Base-by-base conservation (phyloP, 2,797 vertebrate genomes). In the Ammospiza maritima region DNA sequence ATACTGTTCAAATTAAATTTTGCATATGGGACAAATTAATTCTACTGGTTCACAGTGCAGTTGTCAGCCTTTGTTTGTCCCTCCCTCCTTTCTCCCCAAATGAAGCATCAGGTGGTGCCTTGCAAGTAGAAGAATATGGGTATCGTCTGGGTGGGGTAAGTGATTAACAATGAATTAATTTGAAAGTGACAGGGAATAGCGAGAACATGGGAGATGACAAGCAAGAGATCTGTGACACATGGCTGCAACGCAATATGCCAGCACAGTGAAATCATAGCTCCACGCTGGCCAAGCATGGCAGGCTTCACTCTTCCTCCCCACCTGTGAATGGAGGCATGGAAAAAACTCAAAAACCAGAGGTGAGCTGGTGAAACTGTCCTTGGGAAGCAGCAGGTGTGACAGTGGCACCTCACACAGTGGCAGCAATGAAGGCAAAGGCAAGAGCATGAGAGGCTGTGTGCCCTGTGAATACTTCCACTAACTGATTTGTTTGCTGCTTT, bases 131-230 rank as follows among this genome's bases (percentile, higher is more conserved):
- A 87, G 26, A 82, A 61, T 40, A 47, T 26, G 48, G 66, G 47
- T 58, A 75, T 79, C 11, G 42, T 67, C 93, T 89, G 64, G 67
- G 78, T 82, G 82, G 92, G 96, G 73, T 34, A 79, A 96, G 84
- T 75, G 79, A 97, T 97, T 96, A 95, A 88, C 89, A 94, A 78
- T 75, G 54, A 96, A 97, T 96, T 95, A 84, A 94, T 87, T 90
- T 69, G 65, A 4, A 91, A 92, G 87, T 29, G 72, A 40, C 40
- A 78, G 76, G 54, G 66, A 78, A 86, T 30, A 94, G 67, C 82
- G 82, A 96, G 87, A 57, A 81, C 76, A 91, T 27, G 91, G 82
- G 92, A 95, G 82, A 85, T 96, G 94, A 95, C 95, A 92, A 94
- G 91, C 86, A 81, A 67, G 90, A 90, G 94, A 96, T 95, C 90